These are phyloP conservation scores for Metridium senile DNA, from an alignment of 92 coral and sea anemone species.

Conservation along the genomic window DNA sequence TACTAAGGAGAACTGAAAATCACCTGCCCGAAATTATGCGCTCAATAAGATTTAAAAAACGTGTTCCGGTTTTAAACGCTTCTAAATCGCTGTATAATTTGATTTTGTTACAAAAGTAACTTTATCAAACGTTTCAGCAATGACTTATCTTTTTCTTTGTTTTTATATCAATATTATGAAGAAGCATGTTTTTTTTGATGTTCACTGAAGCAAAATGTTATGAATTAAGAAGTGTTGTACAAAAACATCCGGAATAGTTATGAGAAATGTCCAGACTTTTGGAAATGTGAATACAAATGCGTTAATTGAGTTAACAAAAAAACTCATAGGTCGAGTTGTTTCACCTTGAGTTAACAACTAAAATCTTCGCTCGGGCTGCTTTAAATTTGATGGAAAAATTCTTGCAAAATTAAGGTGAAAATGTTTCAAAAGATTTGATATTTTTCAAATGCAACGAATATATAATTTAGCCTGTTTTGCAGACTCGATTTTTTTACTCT, in stretches of 20 bases:
- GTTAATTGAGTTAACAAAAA: neutral
- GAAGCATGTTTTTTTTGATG: neutral
- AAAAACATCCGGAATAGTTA: neutral
- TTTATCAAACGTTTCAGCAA: neutral
- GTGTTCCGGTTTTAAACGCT: neutral
- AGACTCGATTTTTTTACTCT: no score
- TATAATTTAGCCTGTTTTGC: no score
- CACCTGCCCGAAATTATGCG: neutral
- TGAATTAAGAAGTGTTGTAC: neutral
- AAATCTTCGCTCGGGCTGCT: no score
- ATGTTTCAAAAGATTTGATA: no score
- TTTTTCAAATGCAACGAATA: no score
- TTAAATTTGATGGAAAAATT: no score
- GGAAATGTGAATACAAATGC: neutral
- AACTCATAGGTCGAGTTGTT: no score
- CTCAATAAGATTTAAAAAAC: no score
- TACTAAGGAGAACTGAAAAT: no score
- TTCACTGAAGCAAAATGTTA: neutral
- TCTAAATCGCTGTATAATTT: neutral
- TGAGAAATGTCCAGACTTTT: neutral
- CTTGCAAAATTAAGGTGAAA: no score
- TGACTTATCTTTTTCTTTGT: neutral
- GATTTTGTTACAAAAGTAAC: neutral
- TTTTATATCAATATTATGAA: neutral
- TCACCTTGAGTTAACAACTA: no score